Evolutionary conservation across 2,888 invertebrate genomes (phyloP).

Genomic region (Ochropacha duplaris): DNA sequence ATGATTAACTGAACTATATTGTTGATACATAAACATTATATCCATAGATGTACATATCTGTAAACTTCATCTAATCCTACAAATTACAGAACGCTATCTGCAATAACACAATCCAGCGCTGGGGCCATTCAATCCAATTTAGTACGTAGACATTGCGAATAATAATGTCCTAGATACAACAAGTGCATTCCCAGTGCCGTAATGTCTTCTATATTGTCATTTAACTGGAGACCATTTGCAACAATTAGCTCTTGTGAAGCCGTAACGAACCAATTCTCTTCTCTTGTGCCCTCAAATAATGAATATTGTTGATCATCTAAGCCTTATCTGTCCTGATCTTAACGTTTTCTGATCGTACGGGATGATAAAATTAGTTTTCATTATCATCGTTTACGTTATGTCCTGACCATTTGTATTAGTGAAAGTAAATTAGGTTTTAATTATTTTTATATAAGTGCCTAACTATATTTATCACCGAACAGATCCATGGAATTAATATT

Average conservation of each 20-base stretch:
- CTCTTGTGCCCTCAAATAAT: conserved; percentile 22
- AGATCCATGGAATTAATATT: too few species aligned
- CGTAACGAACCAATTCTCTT: conserved; percentile 68
- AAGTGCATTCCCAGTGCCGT: conserved; percentile 35
- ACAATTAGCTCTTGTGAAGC: conserved; percentile 67
- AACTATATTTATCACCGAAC: neutral
- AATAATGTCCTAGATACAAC: conserved; percentile 46
- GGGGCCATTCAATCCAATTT: conserved; percentile 25
- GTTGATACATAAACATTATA: too few species aligned
- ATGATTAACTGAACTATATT: too few species aligned
- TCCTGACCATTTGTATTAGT: neutral
- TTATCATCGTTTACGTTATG: conserved; percentile 27
- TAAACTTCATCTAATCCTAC: neutral
- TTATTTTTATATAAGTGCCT: neutral
- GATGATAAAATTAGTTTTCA: conserved; percentile 39
- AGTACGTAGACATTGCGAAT: conserved; percentile 35
- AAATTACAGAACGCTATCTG: neutral
- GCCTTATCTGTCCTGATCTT: conserved; percentile 18
- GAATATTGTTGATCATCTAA: conserved; percentile 30
- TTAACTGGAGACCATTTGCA: conserved; percentile 66
- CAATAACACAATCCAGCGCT: conserved; percentile 4
- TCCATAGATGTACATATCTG: neutral
- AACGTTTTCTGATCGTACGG: conserved; percentile 22
- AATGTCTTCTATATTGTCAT: conserved; percentile 56
- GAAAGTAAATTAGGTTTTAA: neutral